Percentiles rank a stretch among this genome's conserved stretches.
Conservation (phyloP, 2,888 invertebrate species). For the Megalurothrips usitatus region DNA sequence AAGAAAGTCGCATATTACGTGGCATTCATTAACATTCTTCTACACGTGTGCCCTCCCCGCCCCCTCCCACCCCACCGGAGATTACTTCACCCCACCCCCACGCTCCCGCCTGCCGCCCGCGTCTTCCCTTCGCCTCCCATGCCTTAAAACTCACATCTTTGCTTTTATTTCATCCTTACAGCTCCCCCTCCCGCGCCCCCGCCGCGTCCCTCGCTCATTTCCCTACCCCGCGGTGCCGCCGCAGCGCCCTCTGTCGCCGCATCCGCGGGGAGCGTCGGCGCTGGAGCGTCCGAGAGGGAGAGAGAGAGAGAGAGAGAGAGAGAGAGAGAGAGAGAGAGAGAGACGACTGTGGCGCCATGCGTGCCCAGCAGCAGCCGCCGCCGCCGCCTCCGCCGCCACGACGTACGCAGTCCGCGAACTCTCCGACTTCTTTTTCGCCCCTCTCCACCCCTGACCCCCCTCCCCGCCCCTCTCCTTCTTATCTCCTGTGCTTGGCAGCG, state of each 20-base stretch:
- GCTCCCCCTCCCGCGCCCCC: not conserved
- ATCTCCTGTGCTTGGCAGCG: conserved; percentile 10
- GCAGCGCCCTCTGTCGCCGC: no score
- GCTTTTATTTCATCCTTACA: conserved; percentile 21
- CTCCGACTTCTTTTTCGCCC: not conserved
- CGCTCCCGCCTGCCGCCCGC: not conserved
- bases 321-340: no score
- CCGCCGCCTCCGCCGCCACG: no score
- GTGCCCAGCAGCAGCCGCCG: not conserved
- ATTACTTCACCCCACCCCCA: not conserved
- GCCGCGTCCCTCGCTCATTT: not conserved
- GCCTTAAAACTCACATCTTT: conserved; percentile 21
- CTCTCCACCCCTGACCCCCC: not conserved
- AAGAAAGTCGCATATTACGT: no score
- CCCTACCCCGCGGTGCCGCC: not conserved
- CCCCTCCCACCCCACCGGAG: conserved; percentile 12
- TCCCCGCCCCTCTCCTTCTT: not conserved
- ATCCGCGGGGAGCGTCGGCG: no score
- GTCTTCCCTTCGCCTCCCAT: not conserved
- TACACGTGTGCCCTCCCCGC: conserved; percentile 16
- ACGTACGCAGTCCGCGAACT: not conserved
- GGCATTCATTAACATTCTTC: conserved; percentile 24
- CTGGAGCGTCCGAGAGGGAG: no score
- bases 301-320: no score
- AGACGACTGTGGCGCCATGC: no score